Percentiles rank a stretch among this genome's conserved stretches.
Conservation (phyloP, 2,888 invertebrate genomes). For the Deilephila porcellus region DNA sequence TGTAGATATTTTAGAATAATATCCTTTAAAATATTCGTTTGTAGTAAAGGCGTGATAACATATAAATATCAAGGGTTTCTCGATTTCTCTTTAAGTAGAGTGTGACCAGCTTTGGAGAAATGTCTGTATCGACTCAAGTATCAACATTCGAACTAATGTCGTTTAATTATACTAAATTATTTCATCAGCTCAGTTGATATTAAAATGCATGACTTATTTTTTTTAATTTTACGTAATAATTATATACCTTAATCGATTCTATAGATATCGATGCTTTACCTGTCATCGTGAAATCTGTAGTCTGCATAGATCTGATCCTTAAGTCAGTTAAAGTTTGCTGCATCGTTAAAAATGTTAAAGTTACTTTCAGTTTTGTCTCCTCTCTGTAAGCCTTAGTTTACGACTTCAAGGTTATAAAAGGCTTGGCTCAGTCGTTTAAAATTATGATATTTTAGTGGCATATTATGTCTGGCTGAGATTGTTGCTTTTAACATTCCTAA, state of each 20-base stretch:
- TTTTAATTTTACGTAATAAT: background rate
- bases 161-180: background rate
- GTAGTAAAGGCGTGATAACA: no score
- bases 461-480: background rate
- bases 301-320: background rate
- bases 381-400: background rate
- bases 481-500: slow-evolving; percentile 1
- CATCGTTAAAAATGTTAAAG: background rate
- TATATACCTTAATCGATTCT: background rate
- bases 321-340: background rate
- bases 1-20: background rate
- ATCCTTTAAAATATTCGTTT: background rate
- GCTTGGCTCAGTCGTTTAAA: background rate
- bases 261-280: background rate
- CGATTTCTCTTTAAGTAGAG: background rate
- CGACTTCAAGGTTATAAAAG: slow-evolving; percentile 6
- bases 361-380: background rate
- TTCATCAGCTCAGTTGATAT: background rate
- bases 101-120: background rate
- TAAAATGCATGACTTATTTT: background rate
- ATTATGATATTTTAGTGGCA: background rate
- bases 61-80: background rate
- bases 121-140: background rate
- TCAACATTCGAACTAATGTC: background rate
- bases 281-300: background rate